A percentile compares a stretch with the other conserved stretches of the same genome.
These are phyloP conservation scores for Phrynocephalus versicolor DNA, from an alignment of 2,113 vertebrate species.

Conservation along the genomic window DNA sequence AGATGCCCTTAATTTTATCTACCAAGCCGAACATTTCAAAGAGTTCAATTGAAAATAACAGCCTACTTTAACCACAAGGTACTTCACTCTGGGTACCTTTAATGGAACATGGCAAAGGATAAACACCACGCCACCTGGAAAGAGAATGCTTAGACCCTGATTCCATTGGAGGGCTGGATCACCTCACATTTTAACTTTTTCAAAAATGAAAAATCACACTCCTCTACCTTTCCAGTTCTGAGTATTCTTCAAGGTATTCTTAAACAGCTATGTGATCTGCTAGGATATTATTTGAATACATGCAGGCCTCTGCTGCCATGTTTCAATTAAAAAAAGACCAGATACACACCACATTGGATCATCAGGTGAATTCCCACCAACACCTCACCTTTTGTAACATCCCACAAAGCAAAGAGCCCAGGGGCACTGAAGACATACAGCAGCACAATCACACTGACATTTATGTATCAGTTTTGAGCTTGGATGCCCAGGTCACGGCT, in stretches of 20 bases:
- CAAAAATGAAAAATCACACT: not conserved
- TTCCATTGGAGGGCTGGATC: not conserved
- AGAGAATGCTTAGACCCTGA: not conserved
- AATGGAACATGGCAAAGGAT: conserved; percentile 19
- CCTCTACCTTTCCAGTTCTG: not conserved
- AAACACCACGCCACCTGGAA: conserved; percentile 4
- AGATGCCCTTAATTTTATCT: conserved; percentile 24
- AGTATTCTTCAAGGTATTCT: not conserved
- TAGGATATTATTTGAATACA: not conserved
- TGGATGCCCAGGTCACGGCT: no score
- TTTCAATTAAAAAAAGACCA: not conserved
- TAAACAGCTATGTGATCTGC: not conserved
- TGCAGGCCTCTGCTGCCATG: not conserved
- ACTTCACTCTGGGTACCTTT: conserved; percentile 13
- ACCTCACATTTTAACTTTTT: not conserved
- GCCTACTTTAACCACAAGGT: conserved; percentile 2
- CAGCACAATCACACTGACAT: no score
- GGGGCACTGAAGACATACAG: no score
- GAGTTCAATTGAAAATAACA: conserved; percentile 31
- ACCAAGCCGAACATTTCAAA: conserved; percentile 14
- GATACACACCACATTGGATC: not conserved
- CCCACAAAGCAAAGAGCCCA: no score
- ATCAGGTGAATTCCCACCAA: not conserved
- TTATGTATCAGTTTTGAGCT: no score
- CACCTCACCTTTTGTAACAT: not conserved